Percentiles rank a stretch among this genome's conserved stretches.
Evolutionary conservation across 2,113 vertebrate genomes (phyloP).

Genomic region (Xenopus borealis): DNA sequence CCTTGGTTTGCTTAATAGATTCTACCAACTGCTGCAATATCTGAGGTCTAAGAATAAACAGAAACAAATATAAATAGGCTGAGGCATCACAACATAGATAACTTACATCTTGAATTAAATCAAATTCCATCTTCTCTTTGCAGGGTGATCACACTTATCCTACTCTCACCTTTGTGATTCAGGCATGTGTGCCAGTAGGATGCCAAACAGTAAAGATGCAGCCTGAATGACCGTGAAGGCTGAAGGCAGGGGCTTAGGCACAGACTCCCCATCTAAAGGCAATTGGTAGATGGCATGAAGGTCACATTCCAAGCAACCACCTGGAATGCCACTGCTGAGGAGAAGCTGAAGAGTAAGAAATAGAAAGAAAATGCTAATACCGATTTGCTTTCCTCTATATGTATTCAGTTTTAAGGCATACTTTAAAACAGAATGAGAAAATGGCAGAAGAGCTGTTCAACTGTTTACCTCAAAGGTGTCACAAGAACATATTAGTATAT

Average conservation of each 20-base stretch:
- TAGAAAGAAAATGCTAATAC: neutral
- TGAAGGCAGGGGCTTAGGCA: constrained; percentile 77
- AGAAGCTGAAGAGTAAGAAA: constrained; percentile 65
- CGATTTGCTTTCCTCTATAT: too few species aligned
- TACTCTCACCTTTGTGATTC: constrained; percentile 77
- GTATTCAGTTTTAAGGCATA: too few species aligned
- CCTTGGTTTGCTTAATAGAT: constrained; percentile 80
- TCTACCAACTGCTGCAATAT: constrained; percentile 80
- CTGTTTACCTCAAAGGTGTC: too few species aligned
- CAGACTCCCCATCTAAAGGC: constrained; percentile 59
- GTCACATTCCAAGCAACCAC: constrained; percentile 83
- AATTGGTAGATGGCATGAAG: constrained; percentile 75
- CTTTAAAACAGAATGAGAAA: too few species aligned
- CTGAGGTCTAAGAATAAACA: constrained; percentile 66
- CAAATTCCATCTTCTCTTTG: neutral
- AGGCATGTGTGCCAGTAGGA: constrained; percentile 74
- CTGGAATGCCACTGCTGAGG: constrained; percentile 68
- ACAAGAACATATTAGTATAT: too few species aligned
- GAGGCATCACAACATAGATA: too few species aligned
- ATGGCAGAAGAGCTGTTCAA: too few species aligned
- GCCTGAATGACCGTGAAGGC: constrained; percentile 66
- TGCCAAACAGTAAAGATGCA: constrained; percentile 79
- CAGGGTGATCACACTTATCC: neutral
- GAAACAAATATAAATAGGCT: too few species aligned
- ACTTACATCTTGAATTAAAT: too few species aligned